Base-by-base conservation (phyloP, 1,140 invertebrate genomes). In the Drosophila tsacasi region DNA sequence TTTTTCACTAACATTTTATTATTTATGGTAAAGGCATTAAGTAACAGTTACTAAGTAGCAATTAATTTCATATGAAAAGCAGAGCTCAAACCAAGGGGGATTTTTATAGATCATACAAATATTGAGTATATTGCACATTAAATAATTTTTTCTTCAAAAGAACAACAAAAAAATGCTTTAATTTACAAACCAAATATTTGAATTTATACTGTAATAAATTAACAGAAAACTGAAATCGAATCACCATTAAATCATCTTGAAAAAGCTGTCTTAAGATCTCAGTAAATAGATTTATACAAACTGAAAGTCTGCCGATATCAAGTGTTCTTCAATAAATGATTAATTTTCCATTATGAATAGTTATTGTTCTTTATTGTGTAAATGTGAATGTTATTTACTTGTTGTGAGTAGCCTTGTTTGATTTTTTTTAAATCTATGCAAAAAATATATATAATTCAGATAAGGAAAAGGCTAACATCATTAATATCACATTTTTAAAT, bases 281-380 rank as follows among this genome's bases (percentile, higher is more conserved):
- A 54, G 15, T 12, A 15, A 55, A 60, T 9, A 37, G 5, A n/a
- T 17, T 9, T 21, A 15, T 12, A 7, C 5, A 21, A 30, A n/a
- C 27, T 47, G 5, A 32, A 47, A 1, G 23, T 19, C 21, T 54
- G 12, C 0, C 50, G 5, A 39, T 21, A 13, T 54, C 17, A 64
- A 64, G 54, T 42, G 52, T 32, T 65, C 62, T 61, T 60, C 2
- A 13, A 9, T 9, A 23, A n/a, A 23, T n/a, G 52, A 64, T 64
- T 30, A 17, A 32, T 25, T 9, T 52, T 9, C 13, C 4, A 21
- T 8, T 4, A 25, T 10, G 6, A 23, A 61, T 19, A 5, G 30
- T 32, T 44, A 5, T 19, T 44, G 30, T 32, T 44, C 2, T 19
- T 44, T 2, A 1, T 27, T n/a, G 25, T 5, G 10, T 52, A 21